Evolutionary conservation across 2,888 invertebrate genomes (phyloP).

Genomic region (Julus scandinavius): DNA sequence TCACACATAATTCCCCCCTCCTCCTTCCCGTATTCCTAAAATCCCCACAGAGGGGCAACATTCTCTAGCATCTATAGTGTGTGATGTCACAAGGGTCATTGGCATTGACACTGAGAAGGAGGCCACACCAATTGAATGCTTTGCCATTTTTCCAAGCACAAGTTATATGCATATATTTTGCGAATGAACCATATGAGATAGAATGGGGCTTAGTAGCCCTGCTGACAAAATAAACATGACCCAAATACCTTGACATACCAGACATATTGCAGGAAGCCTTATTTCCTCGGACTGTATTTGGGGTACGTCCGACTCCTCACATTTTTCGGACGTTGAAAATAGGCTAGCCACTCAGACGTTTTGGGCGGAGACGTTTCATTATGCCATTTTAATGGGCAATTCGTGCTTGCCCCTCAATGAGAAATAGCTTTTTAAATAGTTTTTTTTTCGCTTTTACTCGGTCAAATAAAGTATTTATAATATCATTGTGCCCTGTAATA

Average conservation of each 20-base stretch:
- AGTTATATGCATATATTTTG: background rate
- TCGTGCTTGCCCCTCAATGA: background rate
- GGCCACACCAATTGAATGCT: slow-evolving; percentile 46
- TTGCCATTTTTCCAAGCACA: slow-evolving; percentile 13
- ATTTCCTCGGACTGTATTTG: background rate
- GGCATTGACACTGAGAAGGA: slow-evolving; percentile 55
- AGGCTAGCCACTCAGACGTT: slow-evolving; percentile 44
- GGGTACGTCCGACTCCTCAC: background rate
- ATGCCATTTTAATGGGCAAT: slow-evolving; percentile 6
- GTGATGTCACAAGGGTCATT: slow-evolving; percentile 48
- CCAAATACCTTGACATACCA: slow-evolving; percentile 47
- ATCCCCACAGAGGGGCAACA: background rate
- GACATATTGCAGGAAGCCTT: slow-evolving; percentile 20
- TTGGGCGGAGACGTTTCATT: slow-evolving; percentile 22
- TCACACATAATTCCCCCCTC: background rate
- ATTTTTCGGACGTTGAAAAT: slow-evolving; percentile 30
- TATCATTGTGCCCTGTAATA: background rate
- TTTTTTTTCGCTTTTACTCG: slow-evolving; percentile 41
- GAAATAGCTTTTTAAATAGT: background rate
- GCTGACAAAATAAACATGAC: slow-evolving; percentile 46
- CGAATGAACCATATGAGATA: slow-evolving; percentile 51
- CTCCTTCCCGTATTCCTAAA: background rate
- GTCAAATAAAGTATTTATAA: slow-evolving; percentile 17
- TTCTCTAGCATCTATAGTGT: background rate
- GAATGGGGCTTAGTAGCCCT: slow-evolving; percentile 43